Percentiles rank a stretch among this genome's conserved stretches.
Conservation (phyloP, 2,888 invertebrate genomes). For the Stenoptilia bipunctidactyla region DNA sequence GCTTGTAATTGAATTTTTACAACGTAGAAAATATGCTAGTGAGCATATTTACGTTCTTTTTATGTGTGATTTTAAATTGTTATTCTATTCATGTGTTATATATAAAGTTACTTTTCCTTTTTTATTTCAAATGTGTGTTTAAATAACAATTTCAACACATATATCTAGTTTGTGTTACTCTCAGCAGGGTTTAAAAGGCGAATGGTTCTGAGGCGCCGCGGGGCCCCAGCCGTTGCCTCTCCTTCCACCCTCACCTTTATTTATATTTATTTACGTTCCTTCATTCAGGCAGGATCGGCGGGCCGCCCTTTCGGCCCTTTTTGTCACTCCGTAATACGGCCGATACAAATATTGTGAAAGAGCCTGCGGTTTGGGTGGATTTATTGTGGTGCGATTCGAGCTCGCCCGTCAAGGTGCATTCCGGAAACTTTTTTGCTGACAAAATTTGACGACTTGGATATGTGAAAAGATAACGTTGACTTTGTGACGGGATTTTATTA, state of each 20-base stretch:
- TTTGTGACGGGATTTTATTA: too few species aligned
- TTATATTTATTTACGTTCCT: slow-evolving; percentile 72
- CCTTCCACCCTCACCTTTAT: slow-evolving; percentile 55
- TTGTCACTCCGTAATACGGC: slow-evolving; percentile 56
- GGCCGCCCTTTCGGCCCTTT: slow-evolving; percentile 68
- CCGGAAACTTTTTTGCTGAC: neutral
- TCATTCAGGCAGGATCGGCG: slow-evolving; percentile 58
- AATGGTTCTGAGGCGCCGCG: slow-evolving; percentile 37
- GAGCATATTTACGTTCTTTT: too few species aligned
- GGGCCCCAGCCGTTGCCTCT: slow-evolving; percentile 32
- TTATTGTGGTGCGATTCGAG: slow-evolving; percentile 39
- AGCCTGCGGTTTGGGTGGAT: slow-evolving; percentile 64
- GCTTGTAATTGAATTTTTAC: slow-evolving; percentile 58
- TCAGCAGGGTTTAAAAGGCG: neutral
- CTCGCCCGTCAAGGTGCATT: neutral
- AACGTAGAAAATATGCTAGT: slow-evolving; percentile 32
- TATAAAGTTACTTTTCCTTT: too few species aligned
- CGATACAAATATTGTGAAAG: slow-evolving; percentile 71
- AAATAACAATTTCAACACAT: slow-evolving; percentile 13
- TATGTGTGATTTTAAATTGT: too few species aligned
- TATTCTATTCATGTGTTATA: too few species aligned
- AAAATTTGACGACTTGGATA: neutral
- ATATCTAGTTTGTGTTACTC: neutral
- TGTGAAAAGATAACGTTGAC: slow-evolving; percentile 2
- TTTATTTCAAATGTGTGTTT: slow-evolving; percentile 6